These are phyloP conservation scores for Edolisoma coerulescens DNA, from an alignment of 2,113 vertebrate genomes.

Conservation along the genomic window DNA sequence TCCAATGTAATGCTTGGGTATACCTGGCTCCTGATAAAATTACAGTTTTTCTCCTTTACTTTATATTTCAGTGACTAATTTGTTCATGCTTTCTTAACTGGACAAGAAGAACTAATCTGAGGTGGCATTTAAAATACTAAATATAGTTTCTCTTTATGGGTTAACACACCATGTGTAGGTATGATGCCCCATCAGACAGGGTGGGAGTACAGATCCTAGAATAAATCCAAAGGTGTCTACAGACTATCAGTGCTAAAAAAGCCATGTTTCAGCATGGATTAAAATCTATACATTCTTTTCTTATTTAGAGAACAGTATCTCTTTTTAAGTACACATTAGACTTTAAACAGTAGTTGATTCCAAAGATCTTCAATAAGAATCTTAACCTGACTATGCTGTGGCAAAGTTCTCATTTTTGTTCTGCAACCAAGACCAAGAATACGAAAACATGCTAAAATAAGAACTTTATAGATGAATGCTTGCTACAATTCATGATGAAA, in stretches of 20 bases:
- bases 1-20: not conserved
- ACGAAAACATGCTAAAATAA: not conserved
- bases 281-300: not conserved
- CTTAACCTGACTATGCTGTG: not conserved
- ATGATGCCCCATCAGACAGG: not conserved
- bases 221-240: not conserved
- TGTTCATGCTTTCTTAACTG: not conserved
- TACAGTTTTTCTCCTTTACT: not conserved
- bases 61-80: not conserved
- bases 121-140: not conserved
- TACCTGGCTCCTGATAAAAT: not conserved
- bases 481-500: not conserved
- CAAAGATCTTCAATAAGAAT: not conserved
- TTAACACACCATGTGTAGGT: not conserved
- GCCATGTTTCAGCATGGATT: not conserved
- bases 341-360: not conserved
- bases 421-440: not conserved
- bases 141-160: not conserved
- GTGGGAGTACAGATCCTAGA: not conserved
- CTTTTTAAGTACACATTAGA: not conserved
- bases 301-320: not conserved
- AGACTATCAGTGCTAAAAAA: not conserved
- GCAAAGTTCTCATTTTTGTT: not conserved
- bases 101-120: not conserved
- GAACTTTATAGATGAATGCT: not conserved